Evolutionary conservation across 2,113 vertebrate genomes (phyloP), one percentile per base, ranked within the genome.

Genomic region (Silurus meridionalis): DNA sequence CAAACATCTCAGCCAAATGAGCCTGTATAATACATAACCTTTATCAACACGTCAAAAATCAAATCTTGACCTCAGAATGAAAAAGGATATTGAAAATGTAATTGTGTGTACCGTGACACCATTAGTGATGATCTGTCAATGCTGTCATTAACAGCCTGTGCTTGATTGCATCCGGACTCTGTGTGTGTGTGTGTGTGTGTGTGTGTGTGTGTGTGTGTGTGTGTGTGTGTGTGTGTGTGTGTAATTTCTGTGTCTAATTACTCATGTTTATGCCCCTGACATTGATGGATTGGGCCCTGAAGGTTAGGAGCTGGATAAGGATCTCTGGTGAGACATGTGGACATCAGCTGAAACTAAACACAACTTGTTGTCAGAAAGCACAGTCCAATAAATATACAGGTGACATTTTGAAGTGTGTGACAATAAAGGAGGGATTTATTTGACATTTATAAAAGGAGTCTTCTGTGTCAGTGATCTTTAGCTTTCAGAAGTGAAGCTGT

Each of bases 51-150:
- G 4, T 13, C 4, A 5, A 11, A 53, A 10, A 75, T 75, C 72
- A 52, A 28, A 7, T 55, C 75, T 25, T 25, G 6, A 77, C 74
- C 75, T 57, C 75, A 4, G 52, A 28, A 28, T 28, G 53, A 3
- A 25, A 57, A 55, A 78, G 25, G 5, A 78, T 15, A 8, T 23
- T 14, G 6, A 57, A 13, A n/a, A 53, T 52, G 23, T 13, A 57
- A 57, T 57, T 28, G 53, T 28, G n/a, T 57, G 75, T 57, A 55
- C 57, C 13, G 53, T 78, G n/a, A 17, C 77, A 58, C 53, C 50
- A 79, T 79, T 58, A 79, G 77, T 90, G 85, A 83, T 80, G 84
- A 77, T 84, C 86, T 66, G 57, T 90, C 86, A 83, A 52, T 58
- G 25, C 55, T 53, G 72, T 82, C 82, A 87, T 91, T 91, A 89